These are phyloP conservation scores for Drosophila sordidula DNA, from an alignment of 2,888 invertebrate species.

Conservation along the genomic window DNA sequence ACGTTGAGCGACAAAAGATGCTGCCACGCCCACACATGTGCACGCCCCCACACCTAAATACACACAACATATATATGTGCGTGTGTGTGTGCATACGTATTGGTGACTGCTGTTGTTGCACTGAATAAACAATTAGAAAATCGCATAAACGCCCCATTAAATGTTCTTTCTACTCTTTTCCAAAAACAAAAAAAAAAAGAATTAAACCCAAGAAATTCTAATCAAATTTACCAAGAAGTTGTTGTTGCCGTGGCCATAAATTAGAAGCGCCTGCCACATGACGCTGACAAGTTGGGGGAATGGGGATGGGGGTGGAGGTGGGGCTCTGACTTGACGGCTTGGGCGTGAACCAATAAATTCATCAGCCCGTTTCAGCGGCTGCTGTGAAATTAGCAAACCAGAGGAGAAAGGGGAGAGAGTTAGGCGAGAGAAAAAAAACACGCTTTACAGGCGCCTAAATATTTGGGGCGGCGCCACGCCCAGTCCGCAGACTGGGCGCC, in stretches of 20 bases:
- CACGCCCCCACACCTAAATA: slow-evolving; percentile 11
- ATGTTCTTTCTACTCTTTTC: slow-evolving; percentile 48
- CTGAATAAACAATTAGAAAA: slow-evolving; percentile 63
- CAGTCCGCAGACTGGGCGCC: not conserved
- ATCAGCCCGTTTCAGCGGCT: slow-evolving; percentile 43
- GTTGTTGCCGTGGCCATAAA: slow-evolving; percentile 40
- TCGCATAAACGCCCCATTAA: slow-evolving; percentile 74
- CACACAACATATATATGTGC: not conserved
- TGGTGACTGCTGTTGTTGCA: slow-evolving; percentile 57
- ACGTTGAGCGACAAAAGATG: slow-evolving; percentile 55
- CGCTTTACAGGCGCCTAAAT: not conserved
- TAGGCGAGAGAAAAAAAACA: not conserved
- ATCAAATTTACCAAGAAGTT: slow-evolving; percentile 19
- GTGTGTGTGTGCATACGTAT: not conserved
- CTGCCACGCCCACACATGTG: slow-evolving; percentile 48
- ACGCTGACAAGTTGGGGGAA: slow-evolving; percentile 44
- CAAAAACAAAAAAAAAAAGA: not conserved
- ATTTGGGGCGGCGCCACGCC: slow-evolving; percentile 11
- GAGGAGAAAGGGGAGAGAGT: not conserved
- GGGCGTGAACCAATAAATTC: slow-evolving; percentile 60
- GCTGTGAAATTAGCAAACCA: slow-evolving; percentile 33
- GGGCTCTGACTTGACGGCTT: slow-evolving; percentile 1
- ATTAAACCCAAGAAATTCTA: slow-evolving; percentile 28
- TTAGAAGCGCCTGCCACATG: slow-evolving; percentile 57
- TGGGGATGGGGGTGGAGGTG: not conserved